phyloP scores from a whole-genome alignment of 2,113 vertebrate species.

The Catharus minimus region DNA sequence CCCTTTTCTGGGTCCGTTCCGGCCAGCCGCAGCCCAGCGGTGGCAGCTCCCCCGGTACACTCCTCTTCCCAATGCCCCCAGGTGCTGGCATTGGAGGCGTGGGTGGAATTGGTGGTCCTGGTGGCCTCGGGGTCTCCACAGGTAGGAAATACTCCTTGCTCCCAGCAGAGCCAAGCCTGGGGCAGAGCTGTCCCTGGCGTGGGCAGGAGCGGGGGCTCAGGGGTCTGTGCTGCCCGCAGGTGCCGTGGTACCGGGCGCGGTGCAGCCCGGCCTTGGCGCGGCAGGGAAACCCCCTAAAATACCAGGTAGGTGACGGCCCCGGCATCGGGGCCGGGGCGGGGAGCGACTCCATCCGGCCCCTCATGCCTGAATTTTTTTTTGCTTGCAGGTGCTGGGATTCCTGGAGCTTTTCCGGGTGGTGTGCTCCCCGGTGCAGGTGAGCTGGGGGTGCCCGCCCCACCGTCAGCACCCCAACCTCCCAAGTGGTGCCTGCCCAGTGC shows the following conservation, averaged over 20 bases:
- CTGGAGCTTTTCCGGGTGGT: conserved; percentile 76
- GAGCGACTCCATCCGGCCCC: accelerated
- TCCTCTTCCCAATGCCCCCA: not conserved
- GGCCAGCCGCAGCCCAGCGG: not conserved
- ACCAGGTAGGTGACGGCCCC: conserved; percentile 65
- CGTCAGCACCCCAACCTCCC: accelerated
- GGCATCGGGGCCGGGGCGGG: not conserved
- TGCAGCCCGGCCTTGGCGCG: conserved; percentile 62
- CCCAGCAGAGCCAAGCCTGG: not conserved
- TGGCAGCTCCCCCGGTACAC: not conserved
- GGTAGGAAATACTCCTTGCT: conserved; percentile 26
- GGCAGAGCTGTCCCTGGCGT: not conserved
- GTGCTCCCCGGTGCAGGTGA: conserved; percentile 80
- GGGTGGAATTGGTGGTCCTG: not conserved
- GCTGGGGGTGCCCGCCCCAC: not conserved
- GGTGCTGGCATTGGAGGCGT: conserved; percentile 53
- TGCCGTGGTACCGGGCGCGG: conserved; percentile 57
- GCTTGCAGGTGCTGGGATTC: conserved; percentile 73
- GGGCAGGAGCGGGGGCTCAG: not conserved
- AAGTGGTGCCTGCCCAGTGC: too few species aligned
- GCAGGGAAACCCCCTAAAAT: conserved; percentile 77
- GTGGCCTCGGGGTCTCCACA: conserved; percentile 63
- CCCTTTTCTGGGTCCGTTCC: accelerated
- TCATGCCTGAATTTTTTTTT: not conserved
- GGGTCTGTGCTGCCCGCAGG: conserved; percentile 56